Evolutionary conservation across 2,113 vertebrate species (phyloP).

Genomic region (Caranx melampygus): DNA sequence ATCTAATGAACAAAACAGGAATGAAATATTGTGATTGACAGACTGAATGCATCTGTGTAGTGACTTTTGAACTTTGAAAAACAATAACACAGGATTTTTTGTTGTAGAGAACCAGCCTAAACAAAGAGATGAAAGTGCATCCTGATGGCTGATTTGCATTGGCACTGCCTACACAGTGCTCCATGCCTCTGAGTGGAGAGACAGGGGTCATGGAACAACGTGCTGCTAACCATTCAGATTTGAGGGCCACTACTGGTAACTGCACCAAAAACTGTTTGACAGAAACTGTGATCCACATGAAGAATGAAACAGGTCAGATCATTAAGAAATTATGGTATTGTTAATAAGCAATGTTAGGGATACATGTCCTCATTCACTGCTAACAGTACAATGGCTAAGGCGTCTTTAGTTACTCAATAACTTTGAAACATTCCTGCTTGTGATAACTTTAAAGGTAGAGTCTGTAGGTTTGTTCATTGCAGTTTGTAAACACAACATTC

Average conservation of each 20-base stretch:
- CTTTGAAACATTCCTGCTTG: neutral
- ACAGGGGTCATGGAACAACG: constrained; percentile 39
- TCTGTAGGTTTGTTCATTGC: too few relatives aligned
- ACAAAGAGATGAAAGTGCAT: constrained; percentile 27
- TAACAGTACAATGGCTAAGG: too few relatives aligned
- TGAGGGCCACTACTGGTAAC: constrained; percentile 35
- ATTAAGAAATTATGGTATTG: neutral
- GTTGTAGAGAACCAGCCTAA: constrained; percentile 11
- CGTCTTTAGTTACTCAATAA: neutral
- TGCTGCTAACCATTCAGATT: constrained; percentile 55
- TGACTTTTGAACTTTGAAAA: neutral
- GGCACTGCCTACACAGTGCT: constrained; percentile 40
- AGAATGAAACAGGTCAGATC: neutral
- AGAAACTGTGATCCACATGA: constrained; percentile 8
- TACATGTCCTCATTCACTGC: neutral
- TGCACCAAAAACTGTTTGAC: constrained; percentile 23
- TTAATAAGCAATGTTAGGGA: neutral
- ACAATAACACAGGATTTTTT: constrained; percentile 15
- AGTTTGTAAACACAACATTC: too few relatives aligned
- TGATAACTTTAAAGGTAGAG: too few relatives aligned
- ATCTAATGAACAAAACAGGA: neutral
- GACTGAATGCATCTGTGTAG: neutral
- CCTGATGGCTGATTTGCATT: constrained; percentile 57
- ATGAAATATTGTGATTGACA: neutral
- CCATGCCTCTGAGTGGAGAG: constrained; percentile 8